These are phyloP conservation scores for Ptilodon capucinus DNA, from an alignment of 2,888 invertebrate genomes.

Conservation along the genomic window DNA sequence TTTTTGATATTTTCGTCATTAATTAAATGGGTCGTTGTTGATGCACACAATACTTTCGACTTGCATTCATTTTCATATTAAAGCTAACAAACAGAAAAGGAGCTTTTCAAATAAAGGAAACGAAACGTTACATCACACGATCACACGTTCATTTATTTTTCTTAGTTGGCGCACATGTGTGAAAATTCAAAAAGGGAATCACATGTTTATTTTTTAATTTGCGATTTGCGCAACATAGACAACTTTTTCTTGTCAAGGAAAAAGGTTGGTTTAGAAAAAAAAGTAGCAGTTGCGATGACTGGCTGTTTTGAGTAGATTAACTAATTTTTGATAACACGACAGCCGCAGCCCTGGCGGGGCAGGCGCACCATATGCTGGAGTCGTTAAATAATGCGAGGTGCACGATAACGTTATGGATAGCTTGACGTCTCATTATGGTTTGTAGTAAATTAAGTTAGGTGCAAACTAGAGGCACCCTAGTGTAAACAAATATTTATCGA, in stretches of 20 bases:
- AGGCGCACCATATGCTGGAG: constrained; percentile 56
- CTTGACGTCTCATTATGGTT: no score
- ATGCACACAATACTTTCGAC: constrained; percentile 14
- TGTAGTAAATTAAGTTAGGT: no score
- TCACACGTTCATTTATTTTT: constrained; percentile 21
- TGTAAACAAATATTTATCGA: no score
- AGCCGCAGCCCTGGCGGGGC: constrained; percentile 30
- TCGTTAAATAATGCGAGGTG: constrained; percentile 41
- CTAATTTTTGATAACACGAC: constrained; percentile 56
- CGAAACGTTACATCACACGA: constrained; percentile 13
- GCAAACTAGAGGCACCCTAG: neutral
- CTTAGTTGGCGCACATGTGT: constrained; percentile 14
- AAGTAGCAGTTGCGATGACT: constrained; percentile 68
- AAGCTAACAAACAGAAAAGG: constrained; percentile 20
- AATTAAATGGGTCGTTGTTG: neutral
- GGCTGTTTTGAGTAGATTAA: constrained; percentile 71
- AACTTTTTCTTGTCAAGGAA: constrained; percentile 3
- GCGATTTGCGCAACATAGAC: constrained; percentile 6
- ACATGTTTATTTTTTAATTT: constrained; percentile 17
- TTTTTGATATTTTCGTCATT: neutral
- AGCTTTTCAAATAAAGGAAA: constrained; percentile 28
- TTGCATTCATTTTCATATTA: neutral
- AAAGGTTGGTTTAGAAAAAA: constrained; percentile 20
- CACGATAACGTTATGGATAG: constrained; percentile 9
- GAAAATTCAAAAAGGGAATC: constrained; percentile 19